Percentiles rank a stretch among this genome's conserved stretches.
These are phyloP conservation scores for Chelonus insularis DNA, from an alignment of 1,140 invertebrate species.

Conservation along the genomic window DNA sequence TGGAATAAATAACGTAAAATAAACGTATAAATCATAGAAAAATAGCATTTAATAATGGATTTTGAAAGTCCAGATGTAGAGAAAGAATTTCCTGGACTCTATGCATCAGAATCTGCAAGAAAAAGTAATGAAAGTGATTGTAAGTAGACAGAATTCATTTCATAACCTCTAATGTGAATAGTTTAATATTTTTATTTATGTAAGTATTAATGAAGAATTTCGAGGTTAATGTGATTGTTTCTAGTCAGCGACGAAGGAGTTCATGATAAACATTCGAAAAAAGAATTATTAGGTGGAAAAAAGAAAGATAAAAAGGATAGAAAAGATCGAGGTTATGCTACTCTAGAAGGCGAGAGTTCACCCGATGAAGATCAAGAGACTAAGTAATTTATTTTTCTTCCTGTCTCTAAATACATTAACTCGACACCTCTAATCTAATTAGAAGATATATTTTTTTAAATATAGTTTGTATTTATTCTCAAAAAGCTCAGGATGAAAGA, in stretches of 20 bases:
- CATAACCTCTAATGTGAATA: constrained; percentile 2
- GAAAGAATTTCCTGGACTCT: constrained; percentile 87
- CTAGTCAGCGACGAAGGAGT: constrained; percentile 75
- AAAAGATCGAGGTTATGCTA: constrained; percentile 86
- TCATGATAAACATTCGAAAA: constrained; percentile 76
- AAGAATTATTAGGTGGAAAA: constrained; percentile 73
- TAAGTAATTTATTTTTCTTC: constrained; percentile 67
- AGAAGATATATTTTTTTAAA: neutral
- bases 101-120: constrained; percentile 75
- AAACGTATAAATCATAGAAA: neutral
- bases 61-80: constrained; percentile 89
- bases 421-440: neutral
- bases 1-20: neutral
- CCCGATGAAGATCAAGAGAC: constrained; percentile 85
- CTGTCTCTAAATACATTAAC: neutral
- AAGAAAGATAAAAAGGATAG: constrained; percentile 81
- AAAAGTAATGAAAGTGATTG: constrained; percentile 84
- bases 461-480: neutral
- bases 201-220: no score
- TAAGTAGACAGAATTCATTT: constrained; percentile 59
- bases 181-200: no score
- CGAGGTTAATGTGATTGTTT: no score
- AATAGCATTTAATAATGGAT: constrained; percentile 67
- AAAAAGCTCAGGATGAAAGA: neutral
- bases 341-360: constrained; percentile 90